These are phyloP conservation scores for Symphodus melops DNA, from an alignment of 2,113 vertebrate genomes.

Conservation along the genomic window DNA sequence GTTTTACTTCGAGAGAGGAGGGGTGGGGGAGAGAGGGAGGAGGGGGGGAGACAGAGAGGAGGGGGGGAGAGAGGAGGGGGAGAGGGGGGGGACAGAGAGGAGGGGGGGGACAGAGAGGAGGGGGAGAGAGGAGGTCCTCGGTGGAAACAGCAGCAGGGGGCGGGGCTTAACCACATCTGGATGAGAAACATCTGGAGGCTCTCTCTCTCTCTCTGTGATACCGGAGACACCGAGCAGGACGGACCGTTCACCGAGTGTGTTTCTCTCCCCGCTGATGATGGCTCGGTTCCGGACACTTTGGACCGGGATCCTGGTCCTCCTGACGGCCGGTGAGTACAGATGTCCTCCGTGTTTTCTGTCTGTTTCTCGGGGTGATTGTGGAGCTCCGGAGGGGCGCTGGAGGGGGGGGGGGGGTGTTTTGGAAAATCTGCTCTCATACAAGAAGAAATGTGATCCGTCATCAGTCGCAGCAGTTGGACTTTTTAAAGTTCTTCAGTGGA, in stretches of 20 bases:
- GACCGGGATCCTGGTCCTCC: conserved; percentile 73
- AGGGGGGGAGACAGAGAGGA: no score
- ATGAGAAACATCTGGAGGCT: conserved; percentile 86
- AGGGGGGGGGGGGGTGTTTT: conserved; percentile 30
- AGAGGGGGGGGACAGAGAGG: background rate
- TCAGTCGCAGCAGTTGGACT: background rate
- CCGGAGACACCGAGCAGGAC: conserved; percentile 3
- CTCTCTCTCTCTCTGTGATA: conserved; percentile 3
- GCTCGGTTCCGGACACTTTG: conserved; percentile 63
- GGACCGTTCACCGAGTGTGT: background rate
- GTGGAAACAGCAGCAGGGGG: conserved; percentile 40
- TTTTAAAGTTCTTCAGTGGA: background rate
- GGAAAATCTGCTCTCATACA: background rate
- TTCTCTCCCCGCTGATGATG: conserved; percentile 72
- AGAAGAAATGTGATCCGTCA: background rate
- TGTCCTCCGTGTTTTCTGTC: conserved; percentile 38
- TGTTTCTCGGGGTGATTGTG: conserved; percentile 6
- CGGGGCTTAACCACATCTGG: conserved; percentile 85
- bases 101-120: background rate
- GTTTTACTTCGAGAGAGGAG: no score
- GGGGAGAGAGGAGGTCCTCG: background rate
- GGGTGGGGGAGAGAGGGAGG: no score
- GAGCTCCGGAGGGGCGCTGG: background rate
- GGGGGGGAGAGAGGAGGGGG: background rate
- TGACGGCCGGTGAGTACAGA: conserved; percentile 81